Conservation (phyloP, 2,888 invertebrate species). For the Scaptomyza parva region DNA sequence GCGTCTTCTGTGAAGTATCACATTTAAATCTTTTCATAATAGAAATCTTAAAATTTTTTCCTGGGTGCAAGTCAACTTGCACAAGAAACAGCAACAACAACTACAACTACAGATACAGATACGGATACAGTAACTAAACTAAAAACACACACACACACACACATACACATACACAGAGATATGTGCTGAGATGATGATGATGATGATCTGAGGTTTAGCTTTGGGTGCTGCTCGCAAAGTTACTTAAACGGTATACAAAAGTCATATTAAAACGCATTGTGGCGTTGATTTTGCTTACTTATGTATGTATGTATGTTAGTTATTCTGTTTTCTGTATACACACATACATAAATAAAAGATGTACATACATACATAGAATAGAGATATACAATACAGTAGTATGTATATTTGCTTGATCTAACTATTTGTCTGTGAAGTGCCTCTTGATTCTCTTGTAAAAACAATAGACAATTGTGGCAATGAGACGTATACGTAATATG, state of each 20-base stretch:
- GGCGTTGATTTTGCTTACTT: conserved; percentile 72
- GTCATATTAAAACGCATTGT: conserved; percentile 77
- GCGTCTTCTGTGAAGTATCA: no score
- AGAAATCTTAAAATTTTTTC: not conserved
- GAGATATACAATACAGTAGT: conserved; percentile 11
- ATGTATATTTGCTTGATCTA: conserved; percentile 20
- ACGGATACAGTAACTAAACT: conserved; percentile 5
- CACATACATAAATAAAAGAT: not conserved
- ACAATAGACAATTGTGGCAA: conserved; percentile 57
- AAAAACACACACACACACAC: conserved; percentile 13
- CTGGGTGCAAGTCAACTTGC: conserved; percentile 52
- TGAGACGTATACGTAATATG: conserved; percentile 58
- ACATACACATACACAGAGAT: not conserved
- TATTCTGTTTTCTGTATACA: no score
- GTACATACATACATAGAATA: conserved; percentile 1
- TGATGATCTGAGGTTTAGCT: conserved; percentile 29
- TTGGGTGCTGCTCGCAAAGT: conserved; percentile 57
- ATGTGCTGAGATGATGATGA: conserved; percentile 10
- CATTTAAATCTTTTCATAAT: no score
- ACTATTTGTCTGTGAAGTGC: conserved; percentile 26
- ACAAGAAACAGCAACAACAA: conserved; percentile 31
- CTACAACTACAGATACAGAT: not conserved
- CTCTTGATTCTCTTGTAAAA: conserved; percentile 36
- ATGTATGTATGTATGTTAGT: conserved; percentile 34
- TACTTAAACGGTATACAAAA: conserved; percentile 75